These are phyloP conservation scores for Gryllus bimaculatus DNA, from an alignment of 1,140 invertebrate genomes.

Conservation along the genomic window DNA sequence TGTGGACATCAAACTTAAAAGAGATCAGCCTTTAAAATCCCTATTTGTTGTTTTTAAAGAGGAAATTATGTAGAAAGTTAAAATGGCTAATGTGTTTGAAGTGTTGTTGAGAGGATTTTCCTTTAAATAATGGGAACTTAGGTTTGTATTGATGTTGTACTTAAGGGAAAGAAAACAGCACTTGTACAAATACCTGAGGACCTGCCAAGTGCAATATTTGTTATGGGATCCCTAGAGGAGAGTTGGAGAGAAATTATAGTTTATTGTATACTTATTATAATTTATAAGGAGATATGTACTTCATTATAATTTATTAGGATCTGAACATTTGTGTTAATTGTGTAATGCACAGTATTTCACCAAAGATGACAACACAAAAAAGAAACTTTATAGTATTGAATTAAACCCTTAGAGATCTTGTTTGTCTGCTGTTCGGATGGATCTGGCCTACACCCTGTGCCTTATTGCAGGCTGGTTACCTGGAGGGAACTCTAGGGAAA, in stretches of 20 bases:
- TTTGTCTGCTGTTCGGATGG: not conserved
- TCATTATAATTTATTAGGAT: not conserved
- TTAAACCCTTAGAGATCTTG: not conserved
- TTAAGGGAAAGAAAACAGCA: not conserved
- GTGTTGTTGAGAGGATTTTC: not conserved
- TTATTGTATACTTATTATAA: not conserved
- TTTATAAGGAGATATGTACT: not conserved
- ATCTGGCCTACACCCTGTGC: not conserved
- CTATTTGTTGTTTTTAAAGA: not conserved
- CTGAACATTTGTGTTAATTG: not conserved
- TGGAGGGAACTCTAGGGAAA: slow-evolving; percentile 8
- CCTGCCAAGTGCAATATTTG: not conserved
- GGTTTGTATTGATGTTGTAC: not conserved
- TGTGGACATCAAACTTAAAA: not conserved
- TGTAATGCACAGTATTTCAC: slow-evolving; percentile 15
- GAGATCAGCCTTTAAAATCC: not conserved
- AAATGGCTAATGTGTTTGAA: not conserved
- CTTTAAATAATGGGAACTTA: not conserved
- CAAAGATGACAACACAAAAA: slow-evolving; percentile 17
- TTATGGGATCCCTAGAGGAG: not conserved
- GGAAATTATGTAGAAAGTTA: not conserved
- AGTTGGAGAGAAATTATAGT: not conserved
- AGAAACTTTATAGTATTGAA: slow-evolving; percentile 5
- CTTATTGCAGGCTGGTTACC: slow-evolving; percentile 10
- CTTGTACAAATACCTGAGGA: not conserved